Conservation (phyloP, 2,797 vertebrate genomes). For the Dipus sagitta region DNA sequence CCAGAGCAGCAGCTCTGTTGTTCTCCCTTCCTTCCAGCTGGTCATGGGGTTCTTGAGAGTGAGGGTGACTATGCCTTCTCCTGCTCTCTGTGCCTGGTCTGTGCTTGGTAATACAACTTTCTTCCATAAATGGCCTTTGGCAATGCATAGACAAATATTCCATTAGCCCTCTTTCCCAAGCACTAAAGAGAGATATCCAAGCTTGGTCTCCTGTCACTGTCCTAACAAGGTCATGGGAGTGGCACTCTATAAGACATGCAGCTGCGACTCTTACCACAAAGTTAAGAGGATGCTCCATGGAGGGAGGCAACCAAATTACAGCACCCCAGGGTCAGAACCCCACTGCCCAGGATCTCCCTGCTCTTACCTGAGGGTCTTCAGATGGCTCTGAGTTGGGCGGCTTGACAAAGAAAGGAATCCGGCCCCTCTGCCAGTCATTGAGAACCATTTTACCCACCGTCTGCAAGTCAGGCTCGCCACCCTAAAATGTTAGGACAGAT, state of each 20-base stretch:
- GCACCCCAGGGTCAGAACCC: not conserved
- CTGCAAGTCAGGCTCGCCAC: slow-evolving; percentile 95
- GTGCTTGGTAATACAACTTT: not conserved
- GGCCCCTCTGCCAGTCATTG: slow-evolving; percentile 99
- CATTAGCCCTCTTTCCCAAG: not conserved
- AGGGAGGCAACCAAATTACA: not conserved
- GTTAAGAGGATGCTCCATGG: not conserved
- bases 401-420: slow-evolving; percentile 98
- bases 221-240: not conserved
- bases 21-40: not conserved
- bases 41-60: not conserved
- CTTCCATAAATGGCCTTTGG: not conserved
- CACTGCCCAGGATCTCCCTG: not conserved
- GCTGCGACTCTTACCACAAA: not conserved
- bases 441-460: slow-evolving; percentile 99
- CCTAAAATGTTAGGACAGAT: slow-evolving; percentile 87
- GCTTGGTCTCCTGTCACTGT: not conserved
- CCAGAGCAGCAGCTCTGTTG: too few relatives aligned
- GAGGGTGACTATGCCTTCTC: not conserved
- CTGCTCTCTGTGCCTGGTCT: not conserved
- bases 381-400: slow-evolving; percentile 92
- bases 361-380: slow-evolving; percentile 87
- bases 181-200: not conserved
- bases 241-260: not conserved
- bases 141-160: not conserved